phyloP scores from a whole-genome alignment of 1,140 invertebrate genomes.

The Halyomorpha halys region DNA sequence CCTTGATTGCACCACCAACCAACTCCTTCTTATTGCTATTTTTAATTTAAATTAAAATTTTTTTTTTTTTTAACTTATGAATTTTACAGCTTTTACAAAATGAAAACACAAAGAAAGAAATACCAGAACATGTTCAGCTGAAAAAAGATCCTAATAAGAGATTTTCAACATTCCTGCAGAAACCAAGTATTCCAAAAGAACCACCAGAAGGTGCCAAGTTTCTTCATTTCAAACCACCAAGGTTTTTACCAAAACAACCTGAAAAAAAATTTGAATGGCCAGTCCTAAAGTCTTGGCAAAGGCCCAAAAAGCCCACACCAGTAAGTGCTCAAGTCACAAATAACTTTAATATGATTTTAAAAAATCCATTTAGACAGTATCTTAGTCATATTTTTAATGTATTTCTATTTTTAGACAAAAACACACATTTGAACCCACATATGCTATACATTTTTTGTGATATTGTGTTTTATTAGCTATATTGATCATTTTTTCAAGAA shows the following conservation, averaged over 20 bases:
- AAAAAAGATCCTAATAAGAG: conserved; percentile 32
- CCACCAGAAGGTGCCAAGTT: conserved; percentile 18
- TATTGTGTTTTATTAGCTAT: no score
- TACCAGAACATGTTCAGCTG: conserved; percentile 32
- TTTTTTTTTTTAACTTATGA: neutral
- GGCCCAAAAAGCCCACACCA: neutral
- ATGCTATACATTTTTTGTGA: no score
- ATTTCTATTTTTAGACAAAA: no score
- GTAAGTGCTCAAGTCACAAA: no score
- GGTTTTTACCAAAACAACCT: conserved; percentile 17
- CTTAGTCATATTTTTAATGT: no score
- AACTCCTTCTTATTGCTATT: no score
- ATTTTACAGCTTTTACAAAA: conserved; percentile 31
- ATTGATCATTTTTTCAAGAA: no score
- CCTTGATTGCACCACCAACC: no score
- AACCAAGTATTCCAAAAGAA: conserved; percentile 28
- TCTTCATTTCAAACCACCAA: conserved; percentile 20
- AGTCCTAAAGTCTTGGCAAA: conserved; percentile 2
- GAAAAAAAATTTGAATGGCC: conserved; percentile 10
- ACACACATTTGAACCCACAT: no score
- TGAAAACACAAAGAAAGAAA: conserved; percentile 32
- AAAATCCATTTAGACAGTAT: no score
- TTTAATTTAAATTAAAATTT: no score
- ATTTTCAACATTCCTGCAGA: conserved; percentile 33
- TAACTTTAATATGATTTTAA: no score